These are phyloP conservation scores for Hirudo medicinalis DNA, from an alignment of 1,140 invertebrate species.

Conservation along the genomic window DNA sequence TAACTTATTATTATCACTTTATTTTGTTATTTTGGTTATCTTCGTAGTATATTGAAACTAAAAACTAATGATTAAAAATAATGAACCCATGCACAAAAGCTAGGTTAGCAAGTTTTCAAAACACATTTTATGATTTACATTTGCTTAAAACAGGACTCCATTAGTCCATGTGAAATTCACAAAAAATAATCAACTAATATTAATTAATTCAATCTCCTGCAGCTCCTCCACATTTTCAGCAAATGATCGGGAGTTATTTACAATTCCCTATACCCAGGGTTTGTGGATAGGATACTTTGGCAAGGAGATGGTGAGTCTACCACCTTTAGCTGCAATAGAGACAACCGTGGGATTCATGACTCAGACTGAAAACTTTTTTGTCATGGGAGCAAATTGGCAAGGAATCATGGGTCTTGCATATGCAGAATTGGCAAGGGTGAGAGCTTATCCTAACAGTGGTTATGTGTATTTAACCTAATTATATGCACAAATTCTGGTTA, in stretches of 20 bases:
- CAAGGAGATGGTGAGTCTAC: constrained; percentile 33
- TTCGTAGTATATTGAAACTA: no score
- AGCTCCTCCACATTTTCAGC: constrained; percentile 33
- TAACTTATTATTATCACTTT: no score
- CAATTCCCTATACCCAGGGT: constrained; percentile 39
- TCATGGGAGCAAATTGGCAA: constrained; percentile 41
- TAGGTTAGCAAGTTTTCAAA: no score
- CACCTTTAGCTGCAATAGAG: constrained; percentile 27
- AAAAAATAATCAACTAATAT: no score
- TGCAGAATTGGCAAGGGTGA: constrained; percentile 31
- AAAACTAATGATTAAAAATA: no score
- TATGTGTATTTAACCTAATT: neutral
- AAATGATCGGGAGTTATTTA: constrained; percentile 24
- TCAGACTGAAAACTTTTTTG: constrained; percentile 39
- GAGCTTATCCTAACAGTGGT: neutral
- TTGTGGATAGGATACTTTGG: constrained; percentile 41
- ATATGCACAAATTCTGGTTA: no score
- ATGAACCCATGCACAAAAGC: no score
- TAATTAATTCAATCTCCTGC: no score
- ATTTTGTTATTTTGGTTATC: no score
- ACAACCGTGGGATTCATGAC: constrained; percentile 39
- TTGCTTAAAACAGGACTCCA: no score
- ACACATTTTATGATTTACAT: no score
- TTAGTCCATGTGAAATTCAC: no score
- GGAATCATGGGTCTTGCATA: constrained; percentile 45